phyloP scores from a whole-genome alignment of 2,113 vertebrate genomes.

The Ariopsis seemanni region DNA sequence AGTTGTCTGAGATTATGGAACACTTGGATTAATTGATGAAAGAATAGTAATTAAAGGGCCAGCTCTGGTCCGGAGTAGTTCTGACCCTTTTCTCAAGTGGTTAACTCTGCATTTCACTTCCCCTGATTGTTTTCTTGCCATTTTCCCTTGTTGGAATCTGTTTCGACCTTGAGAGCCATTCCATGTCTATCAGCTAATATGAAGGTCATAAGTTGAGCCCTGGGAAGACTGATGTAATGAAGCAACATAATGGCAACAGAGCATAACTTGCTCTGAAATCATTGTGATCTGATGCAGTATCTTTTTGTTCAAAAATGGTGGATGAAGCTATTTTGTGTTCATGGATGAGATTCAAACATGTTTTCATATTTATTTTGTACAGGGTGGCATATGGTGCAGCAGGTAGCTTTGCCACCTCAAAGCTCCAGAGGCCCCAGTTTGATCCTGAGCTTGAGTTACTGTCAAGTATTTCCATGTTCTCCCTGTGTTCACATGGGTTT shows the following conservation, averaged over 20 bases:
- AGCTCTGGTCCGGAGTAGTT: not conserved
- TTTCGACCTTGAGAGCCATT: not conserved
- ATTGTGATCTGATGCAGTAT: not conserved
- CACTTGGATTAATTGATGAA: not conserved
- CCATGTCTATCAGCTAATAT: not conserved
- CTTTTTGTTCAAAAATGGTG: not conserved
- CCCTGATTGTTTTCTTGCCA: not conserved
- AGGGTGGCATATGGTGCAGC: not conserved
- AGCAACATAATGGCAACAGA: not conserved
- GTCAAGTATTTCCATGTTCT: not conserved
- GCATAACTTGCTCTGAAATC: not conserved
- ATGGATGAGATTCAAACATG: too few species aligned
- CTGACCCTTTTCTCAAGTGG: too few species aligned
- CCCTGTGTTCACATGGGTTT: not conserved
- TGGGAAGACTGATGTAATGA: not conserved
- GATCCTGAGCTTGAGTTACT: not conserved
- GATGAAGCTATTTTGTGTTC: not conserved
- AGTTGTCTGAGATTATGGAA: not conserved
- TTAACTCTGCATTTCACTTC: not conserved
- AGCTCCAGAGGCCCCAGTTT: not conserved
- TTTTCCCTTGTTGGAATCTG: not conserved
- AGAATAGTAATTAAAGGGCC: not conserved
- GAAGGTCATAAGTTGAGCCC: not conserved
- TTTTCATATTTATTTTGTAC: not conserved
- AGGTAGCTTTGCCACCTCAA: not conserved